Evolutionary conservation across 2,888 invertebrate genomes (phyloP), one percentile per base, ranked within the genome.

Genomic region (Drosophila incognita): DNA sequence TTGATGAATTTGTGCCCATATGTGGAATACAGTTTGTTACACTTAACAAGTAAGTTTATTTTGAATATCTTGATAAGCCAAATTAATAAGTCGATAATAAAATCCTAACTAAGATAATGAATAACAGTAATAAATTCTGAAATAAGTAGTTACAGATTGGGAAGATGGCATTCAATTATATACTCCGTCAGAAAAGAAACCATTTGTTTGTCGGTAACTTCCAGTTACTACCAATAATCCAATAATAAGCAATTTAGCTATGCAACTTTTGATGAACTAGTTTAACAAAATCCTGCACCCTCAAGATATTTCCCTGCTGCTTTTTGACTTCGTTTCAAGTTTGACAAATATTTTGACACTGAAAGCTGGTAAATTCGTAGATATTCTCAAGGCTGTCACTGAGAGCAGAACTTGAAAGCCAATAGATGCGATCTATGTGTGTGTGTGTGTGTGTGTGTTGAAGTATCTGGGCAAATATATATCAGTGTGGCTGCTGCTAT

Each of bases 391-490:
- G 57, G 68, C 57, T 69, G 67, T 35, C 67, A 49, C 49, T 49
- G 69, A 38, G 36, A 49, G 27, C 27, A 13, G 7, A 24, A 38
- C 54, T 76, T 42, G 29, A 70, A 64, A 51, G 70, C 60, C 42
- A 70, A 59, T 58, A 35, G 48, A 77, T 51, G 29, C 8, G 56
- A 58, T 66, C 53, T 36, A n/a, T 27, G 38, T 46, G 48, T 4
- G 27, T 8, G n/a, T 36, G 42, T 7, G 27, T 31, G 29, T 59
- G 33, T 56, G 36, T 74, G 38, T 48, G 60, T 40, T 58, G 38
- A 66, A 77, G 74, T 74, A 61, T 69, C 42, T 74, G 21, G 24
- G 38, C 61, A 77, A 73, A 79, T 69, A 66, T 63, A 63, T 63
- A 54, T 66, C 42, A 61, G 67, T 64, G 54, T 57, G 67, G 74